A percentile compares a stretch with the other conserved stretches of the same genome.
Conservation (phyloP, 2,888 invertebrate genomes). For the Teinopalpus imperialis region DNA sequence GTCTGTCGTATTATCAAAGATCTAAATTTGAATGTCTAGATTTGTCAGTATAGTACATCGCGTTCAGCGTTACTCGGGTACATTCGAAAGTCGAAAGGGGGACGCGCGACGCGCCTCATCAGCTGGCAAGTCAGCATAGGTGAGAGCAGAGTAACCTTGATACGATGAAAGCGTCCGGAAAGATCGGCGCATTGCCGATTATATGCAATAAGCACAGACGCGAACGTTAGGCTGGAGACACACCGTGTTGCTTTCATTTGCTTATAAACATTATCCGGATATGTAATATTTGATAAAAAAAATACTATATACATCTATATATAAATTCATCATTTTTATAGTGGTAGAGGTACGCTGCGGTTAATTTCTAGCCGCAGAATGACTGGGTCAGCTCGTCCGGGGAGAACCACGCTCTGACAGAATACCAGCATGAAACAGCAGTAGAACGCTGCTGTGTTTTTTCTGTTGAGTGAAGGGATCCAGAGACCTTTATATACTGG, state of each 20-base stretch:
- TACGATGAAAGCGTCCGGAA: slow-evolving; percentile 71
- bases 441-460: too few relatives aligned
- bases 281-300: too few relatives aligned
- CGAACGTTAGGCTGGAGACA: not conserved
- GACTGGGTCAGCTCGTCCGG: too few relatives aligned
- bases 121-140: slow-evolving; percentile 43
- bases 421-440: too few relatives aligned
- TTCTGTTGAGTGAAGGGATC: too few relatives aligned
- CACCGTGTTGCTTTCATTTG: not conserved
- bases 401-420: too few relatives aligned
- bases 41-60: not conserved
- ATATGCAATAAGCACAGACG: slow-evolving; percentile 51
- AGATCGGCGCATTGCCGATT: slow-evolving; percentile 56
- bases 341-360: too few relatives aligned
- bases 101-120: slow-evolving; percentile 44
- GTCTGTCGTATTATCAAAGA: too few relatives aligned
- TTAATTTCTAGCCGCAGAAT: too few relatives aligned
- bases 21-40: not conserved
- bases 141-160: slow-evolving; percentile 68
- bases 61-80: slow-evolving; percentile 1
- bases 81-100: slow-evolving; percentile 53
- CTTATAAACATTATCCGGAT: not conserved
- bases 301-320: too few relatives aligned
- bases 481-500: too few relatives aligned
- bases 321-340: too few relatives aligned